These are phyloP conservation scores for Rhabditoides inermis DNA, from an alignment of 2,888 invertebrate species.

Conservation along the genomic window DNA sequence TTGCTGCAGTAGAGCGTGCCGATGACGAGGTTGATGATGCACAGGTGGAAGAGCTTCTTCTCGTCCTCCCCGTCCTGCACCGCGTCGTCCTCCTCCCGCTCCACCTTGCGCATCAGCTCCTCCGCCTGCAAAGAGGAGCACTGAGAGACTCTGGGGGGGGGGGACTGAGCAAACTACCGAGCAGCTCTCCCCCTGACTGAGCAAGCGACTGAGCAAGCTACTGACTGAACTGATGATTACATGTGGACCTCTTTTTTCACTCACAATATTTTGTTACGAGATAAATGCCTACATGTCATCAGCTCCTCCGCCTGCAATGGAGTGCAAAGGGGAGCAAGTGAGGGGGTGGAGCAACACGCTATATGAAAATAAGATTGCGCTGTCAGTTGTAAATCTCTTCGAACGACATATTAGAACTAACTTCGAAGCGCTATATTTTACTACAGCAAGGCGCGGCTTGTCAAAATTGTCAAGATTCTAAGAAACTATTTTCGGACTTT, in stretches of 20 bases:
- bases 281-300: too few species aligned
- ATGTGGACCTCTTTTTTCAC: neutral
- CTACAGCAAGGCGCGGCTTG: too few species aligned
- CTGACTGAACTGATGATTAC: too few species aligned
- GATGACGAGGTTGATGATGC: slow-evolving; percentile 95
- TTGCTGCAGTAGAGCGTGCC: slow-evolving; percentile 96
- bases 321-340: too few species aligned
- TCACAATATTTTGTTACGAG: neutral
- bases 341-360: too few species aligned
- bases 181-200: too few species aligned
- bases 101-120: slow-evolving; percentile 85
- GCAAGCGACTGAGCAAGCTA: neutral
- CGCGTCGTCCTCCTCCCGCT: slow-evolving; percentile 84
- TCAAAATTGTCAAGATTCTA: too few species aligned
- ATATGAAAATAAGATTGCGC: neutral
- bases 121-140: slow-evolving; percentile 24
- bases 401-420: too few species aligned
- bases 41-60: slow-evolving; percentile 85
- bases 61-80: slow-evolving; percentile 82
- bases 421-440: too few species aligned
- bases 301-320: slow-evolving; percentile 6
- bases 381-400: too few species aligned
- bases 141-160: too few species aligned
- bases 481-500: too few species aligned
- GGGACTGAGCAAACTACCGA: neutral